Evolutionary conservation across 2,888 invertebrate species (phyloP).

Genomic region (Peribatodes rhomboidaria): DNA sequence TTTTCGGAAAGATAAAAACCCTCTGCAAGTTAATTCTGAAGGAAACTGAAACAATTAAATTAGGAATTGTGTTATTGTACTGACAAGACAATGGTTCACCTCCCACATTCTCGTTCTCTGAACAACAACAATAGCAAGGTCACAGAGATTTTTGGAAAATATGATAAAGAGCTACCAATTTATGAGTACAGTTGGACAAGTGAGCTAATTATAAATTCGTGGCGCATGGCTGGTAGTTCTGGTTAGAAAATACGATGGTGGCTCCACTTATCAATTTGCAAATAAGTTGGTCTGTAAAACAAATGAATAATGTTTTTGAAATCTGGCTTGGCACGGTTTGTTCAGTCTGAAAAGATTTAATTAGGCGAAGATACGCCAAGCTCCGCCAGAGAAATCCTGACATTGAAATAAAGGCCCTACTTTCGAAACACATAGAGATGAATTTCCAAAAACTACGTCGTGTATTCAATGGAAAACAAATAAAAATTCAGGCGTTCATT

Average conservation of each 20-base stretch:
- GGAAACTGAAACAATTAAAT: conserved; percentile 27
- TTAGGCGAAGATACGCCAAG: no score
- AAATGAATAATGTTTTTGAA: not conserved
- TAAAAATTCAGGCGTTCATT: no score
- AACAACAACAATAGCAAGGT: conserved; percentile 33
- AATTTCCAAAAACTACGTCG: no score
- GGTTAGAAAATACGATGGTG: not conserved
- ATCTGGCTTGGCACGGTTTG: conserved; percentile 4
- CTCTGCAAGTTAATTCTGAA: not conserved
- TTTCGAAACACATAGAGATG: no score
- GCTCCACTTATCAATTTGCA: not conserved
- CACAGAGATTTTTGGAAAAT: conserved; percentile 25
- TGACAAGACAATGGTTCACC: conserved; percentile 27
- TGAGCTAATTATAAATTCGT: not conserved
- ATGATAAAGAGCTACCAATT: conserved; percentile 3
- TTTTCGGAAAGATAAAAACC: not conserved
- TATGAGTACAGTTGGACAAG: not conserved
- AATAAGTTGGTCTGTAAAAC: not conserved
- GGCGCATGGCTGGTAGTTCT: no score
- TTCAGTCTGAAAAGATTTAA: not conserved
- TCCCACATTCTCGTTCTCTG: conserved; percentile 24
- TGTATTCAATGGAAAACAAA: no score
- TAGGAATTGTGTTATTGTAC: conserved; percentile 12
- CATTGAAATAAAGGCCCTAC: no score
- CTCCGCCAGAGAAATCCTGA: no score